These are phyloP conservation scores for Vipera latastei DNA, from an alignment of 2,797 vertebrate species.

Conservation along the genomic window DNA sequence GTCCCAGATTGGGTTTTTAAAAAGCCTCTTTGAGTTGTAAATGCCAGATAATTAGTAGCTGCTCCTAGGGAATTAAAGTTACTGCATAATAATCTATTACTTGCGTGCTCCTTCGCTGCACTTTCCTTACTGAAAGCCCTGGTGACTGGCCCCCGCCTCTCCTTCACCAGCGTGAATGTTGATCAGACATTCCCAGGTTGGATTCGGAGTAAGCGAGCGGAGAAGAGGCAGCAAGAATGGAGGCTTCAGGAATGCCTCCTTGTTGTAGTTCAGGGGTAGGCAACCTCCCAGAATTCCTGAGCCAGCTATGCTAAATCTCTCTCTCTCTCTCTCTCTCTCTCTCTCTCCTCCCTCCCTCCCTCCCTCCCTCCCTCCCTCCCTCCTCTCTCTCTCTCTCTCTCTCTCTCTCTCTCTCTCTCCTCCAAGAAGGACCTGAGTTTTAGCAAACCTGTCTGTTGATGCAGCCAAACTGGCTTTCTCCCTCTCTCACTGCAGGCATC, in stretches of 20 bases:
- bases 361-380: background rate
- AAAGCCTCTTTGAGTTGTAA: constrained; percentile 23
- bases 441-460: background rate
- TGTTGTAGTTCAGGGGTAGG: background rate
- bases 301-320: too few species aligned
- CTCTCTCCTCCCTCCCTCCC: background rate
- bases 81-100: constrained; percentile 7
- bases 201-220: background rate
- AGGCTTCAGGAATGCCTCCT: background rate
- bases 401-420: background rate
- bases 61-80: constrained; percentile 19
- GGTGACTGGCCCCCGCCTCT: too few species aligned
- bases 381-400: background rate
- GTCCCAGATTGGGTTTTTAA: background rate
- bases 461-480: background rate
- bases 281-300: too few species aligned
- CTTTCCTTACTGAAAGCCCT: background rate
- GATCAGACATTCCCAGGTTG: background rate
- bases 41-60: constrained; percentile 39
- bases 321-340: background rate
- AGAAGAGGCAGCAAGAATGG: background rate
- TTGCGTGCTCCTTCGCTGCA: background rate
- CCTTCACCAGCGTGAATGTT: background rate
- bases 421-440: background rate
- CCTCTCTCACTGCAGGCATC: background rate